phyloP scores from a whole-genome alignment of 2,113 vertebrate genomes.

The Istiophorus platypterus region DNA sequence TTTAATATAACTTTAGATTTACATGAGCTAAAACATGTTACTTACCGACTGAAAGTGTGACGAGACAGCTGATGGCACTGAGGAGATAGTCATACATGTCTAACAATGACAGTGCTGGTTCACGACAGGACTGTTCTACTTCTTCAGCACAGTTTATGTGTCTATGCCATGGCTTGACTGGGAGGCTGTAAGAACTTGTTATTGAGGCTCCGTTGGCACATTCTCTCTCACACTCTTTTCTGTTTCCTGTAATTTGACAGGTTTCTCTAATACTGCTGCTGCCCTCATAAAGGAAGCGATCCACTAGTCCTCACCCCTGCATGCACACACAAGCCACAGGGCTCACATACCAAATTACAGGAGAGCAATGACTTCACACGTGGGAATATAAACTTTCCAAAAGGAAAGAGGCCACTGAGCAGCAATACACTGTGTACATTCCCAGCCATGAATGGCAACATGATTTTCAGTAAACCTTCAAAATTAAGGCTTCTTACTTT shows the following conservation, averaged over 20 bases:
- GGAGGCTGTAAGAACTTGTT: background rate
- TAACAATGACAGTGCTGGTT: background rate
- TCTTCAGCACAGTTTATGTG: background rate
- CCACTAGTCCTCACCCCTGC: background rate
- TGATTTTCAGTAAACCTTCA: constrained; percentile 18
- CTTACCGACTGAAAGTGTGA: constrained; percentile 53
- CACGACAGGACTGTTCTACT: background rate
- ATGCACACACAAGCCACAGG: background rate
- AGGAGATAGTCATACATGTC: constrained; percentile 54
- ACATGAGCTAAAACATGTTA: background rate
- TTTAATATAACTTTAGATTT: background rate
- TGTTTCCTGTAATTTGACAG: background rate
- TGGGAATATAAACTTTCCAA: background rate
- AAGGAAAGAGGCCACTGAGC: constrained; percentile 35
- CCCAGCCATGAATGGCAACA: background rate
- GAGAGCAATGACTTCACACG: constrained; percentile 42
- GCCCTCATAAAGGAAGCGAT: constrained; percentile 42
- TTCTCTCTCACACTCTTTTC: constrained; percentile 50
- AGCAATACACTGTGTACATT: background rate
- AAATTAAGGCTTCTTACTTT: constrained; percentile 7
- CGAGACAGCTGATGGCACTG: constrained; percentile 35
- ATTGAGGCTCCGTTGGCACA: too few relatives aligned
- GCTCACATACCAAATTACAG: constrained; percentile 30
- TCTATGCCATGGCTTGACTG: background rate
- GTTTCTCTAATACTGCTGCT: constrained; percentile 22